Evolutionary conservation across 2,113 vertebrate species (phyloP), one percentile per base, ranked within the genome.

Genomic region (Triplophysa siluroides): DNA sequence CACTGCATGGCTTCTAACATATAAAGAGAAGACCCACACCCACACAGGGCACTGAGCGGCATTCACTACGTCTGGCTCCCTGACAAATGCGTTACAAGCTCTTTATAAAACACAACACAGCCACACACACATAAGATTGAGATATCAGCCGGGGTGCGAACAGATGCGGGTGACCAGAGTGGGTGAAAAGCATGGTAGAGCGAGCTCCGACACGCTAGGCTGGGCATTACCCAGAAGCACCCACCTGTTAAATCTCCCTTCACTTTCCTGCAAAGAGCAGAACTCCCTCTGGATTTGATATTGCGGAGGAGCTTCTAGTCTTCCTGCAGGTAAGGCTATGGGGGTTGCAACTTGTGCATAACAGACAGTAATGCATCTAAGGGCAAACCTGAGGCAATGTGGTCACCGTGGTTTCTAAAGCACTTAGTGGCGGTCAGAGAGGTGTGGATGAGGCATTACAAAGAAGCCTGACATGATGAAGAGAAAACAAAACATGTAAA

Each of bases 211-310:
- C 65, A 70, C 8, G 70, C 77, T 60, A 71, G 72, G 60, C 56
- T 79, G 75, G 66, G 62, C 45, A 63, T 26, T 68, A 76, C 54
- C 38, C n/a, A 56, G 58, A 67, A 19, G 64, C 73, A 81, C 77
- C 78, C 82, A 84, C 84, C 73, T 80, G 82, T 82, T 85, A 73
- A 70, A 72, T 79, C 70, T 72, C 68, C 23, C 65, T 18, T 52
- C 33, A 13, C 56, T 18, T 29, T 29, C 54, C 58, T 70, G 66
- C 67, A 61, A 50, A 26, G 65, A 69, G 41, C 66, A 78, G 4
- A 19, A 52, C 52, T 73, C 71, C n/a, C 71, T 73, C 52, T 58
- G 54, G 54, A 72, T 71, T 56, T 71, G 50, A 24, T 71, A 58
- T 21, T 16, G n/a, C 16, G 54, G 19, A 65, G 12, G 19, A 47